Conservation (phyloP, 1,140 invertebrate genomes). For the Eueides isabella region DNA sequence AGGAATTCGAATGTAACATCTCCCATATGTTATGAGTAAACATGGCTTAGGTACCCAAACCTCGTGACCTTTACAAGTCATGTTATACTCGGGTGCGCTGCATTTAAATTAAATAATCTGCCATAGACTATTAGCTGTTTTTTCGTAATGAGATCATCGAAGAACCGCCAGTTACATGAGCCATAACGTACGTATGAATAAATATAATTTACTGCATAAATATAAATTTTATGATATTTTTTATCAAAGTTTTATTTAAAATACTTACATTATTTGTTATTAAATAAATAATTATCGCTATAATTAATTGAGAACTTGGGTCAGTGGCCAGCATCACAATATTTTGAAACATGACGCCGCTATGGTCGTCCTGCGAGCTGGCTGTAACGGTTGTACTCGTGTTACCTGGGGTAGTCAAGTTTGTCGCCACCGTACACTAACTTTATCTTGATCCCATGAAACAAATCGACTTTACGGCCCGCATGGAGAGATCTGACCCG, state of each 20-base stretch:
- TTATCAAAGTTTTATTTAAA: not conserved
- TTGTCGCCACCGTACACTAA: conserved; percentile 53
- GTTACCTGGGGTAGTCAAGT: conserved; percentile 47
- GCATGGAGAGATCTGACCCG: conserved; percentile 62
- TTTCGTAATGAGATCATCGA: conserved; percentile 60
- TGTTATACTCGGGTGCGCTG: conserved; percentile 46
- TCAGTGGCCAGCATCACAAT: conserved; percentile 49
- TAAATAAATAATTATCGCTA: not conserved
- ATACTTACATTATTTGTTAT: not conserved
- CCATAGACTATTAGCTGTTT: conserved; percentile 50
- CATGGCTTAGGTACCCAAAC: conserved; percentile 20
- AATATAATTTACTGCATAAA: conserved; percentile 17
- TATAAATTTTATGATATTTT: conserved; percentile 14
- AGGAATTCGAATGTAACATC: conserved; percentile 41
- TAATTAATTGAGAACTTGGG: conserved; percentile 10
- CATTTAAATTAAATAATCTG: conserved; percentile 52
- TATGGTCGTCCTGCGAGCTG: conserved; percentile 36
- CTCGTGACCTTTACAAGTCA: conserved; percentile 44
- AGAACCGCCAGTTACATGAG: conserved; percentile 44
- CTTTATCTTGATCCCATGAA: conserved; percentile 63
- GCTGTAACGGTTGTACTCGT: conserved; percentile 54
- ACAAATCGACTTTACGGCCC: conserved; percentile 60
- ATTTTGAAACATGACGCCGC: conserved; percentile 70
- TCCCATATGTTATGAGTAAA: conserved; percentile 48
- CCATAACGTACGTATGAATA: conserved; percentile 42